Evolutionary conservation across 2,888 invertebrate species (phyloP), one percentile per base, ranked within the genome.

Genomic region (Eristalis arbustorum): DNA sequence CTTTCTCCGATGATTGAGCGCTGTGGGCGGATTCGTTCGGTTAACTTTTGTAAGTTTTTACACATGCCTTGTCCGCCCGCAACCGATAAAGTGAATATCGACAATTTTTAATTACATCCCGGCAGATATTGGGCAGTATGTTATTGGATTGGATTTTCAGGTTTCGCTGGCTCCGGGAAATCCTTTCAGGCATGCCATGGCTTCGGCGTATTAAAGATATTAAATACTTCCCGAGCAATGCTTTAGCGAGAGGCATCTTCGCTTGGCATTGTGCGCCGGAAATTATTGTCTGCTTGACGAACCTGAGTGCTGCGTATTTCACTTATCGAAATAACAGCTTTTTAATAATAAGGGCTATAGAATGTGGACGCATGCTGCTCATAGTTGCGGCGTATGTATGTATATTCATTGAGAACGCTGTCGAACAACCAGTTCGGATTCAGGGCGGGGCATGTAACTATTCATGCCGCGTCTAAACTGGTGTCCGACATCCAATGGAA

Each of bases 51-150:
- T 61, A 25, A 61, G 28, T 61, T 61, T 61, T 61, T 61, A 42
- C 14, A 18, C 18, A 4, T 2, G 18, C 18, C 8, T 18, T 49
- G 49, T n/a, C 2, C 5, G 18, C 18, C 49, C 18, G 49, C 2
- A 49, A 4, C 49, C 37, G 6, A 63, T 22, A n/a, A 22, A 42
- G 8, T 37, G 40, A 34, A 73, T 64, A 49, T 78, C 14, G 68
- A 64, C 31, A 37, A 14, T 73, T 73, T 77, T 72, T 78, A 64
- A 83, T 78, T 73, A 69, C 64, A 68, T 63, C 67, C 49, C 49
- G 49, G 11, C 3, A 2, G 25, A 25, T 75, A 68, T 64, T 23
- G 25, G 40, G 64, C 59, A 56, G 37, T 63, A 31, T 49, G 49
- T 34, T 64, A 78, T 64, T 64, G 67, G 49, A 10, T 37, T 68